Evolutionary conservation across 2,888 invertebrate species (phyloP), one percentile per base, ranked within the genome.

Genomic region (Spatulosminthurus flaviceps): DNA sequence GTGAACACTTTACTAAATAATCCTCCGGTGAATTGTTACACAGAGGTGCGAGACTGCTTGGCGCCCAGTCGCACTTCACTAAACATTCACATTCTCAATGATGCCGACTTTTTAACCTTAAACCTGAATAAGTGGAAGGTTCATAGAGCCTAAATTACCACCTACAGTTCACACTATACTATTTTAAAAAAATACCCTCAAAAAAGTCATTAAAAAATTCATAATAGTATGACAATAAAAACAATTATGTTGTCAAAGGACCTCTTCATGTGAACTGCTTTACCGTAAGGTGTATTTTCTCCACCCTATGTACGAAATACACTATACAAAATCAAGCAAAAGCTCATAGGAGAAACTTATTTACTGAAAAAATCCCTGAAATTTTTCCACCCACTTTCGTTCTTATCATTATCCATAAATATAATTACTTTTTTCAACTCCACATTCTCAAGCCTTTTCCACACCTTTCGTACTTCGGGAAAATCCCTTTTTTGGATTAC

Each of bases 31-130:
- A 64, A 74, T 61, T 74, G 61, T 64, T 73, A 43, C 24, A 42
- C 61, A 74, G 74, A 74, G 74, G 74, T 74, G 74, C 74, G 74
- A 74, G 74, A 74, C 74, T 74, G 74, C 74, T 74, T 74, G 74
- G 74, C 74, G 74, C 74, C 74, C 22, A 34, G 61, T 74, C 61
- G 26, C 74, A 61, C 74, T 34, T 74, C 28, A 60, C 60, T 29
- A 29, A 64, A 74, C 60, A 61, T 64, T 74, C 74, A 60, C 74
- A 74, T 34, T 74, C 74, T 74, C 64, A 61, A 61, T 74, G 43
- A 74, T 74, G 70, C 70, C 70, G 70, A 29, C 41, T 41, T 41
- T n/a, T 67, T 70, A 70, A 41, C 70, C 70, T 70, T 70, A 70
- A 70, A 70, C 34, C 42, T 70, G 22, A 70, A 24, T 34, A 70